Evolutionary conservation across 2,888 invertebrate genomes (phyloP), one percentile per base, ranked within the genome.

Genomic region (Heliconius erato): DNA sequence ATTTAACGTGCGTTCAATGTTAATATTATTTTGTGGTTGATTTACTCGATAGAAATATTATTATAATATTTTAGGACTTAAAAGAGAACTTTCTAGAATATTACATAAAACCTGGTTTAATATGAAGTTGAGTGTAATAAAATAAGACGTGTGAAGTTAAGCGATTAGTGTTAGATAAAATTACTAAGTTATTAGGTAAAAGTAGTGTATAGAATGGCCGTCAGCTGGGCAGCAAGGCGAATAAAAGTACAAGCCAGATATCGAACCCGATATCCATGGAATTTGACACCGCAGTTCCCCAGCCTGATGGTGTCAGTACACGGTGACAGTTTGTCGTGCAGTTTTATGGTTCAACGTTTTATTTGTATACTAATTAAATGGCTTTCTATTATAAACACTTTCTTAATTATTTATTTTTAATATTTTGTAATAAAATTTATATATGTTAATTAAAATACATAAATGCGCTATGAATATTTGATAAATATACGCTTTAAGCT

Each of bases 221-320:
- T 89, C 94, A 94, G 92, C 90, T 93, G 94, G 90, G 86, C 80
- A 86, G 86, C 86, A 88, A 86, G 89, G 87, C 87, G 88, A 86
- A 87, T 87, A 88, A 89, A 88, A 88, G 90, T 86, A 87, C 84
- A 79, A 78, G 82, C 88, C 89, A 83, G 90, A 90, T 88, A 90
- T 90, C 90, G 89, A 94, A 94, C 92, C 88, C 84, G 92, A 94
- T 90, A 94, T 91, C 89, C 81, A 85, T 78, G 93, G 85, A 90
- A 93, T 88, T 86, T 81, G 91, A 93, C 84, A 93, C 91, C 87
- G 72, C 79, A 85, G 81, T 87, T 84, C 85, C 85, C 85, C 74
- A 84, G 74, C 14, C 85, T 84, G 85, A 81, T 82, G 79, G 83
- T 84, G 84, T 85, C 84, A 80, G 80, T 80, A 35, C 74, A 40